phyloP scores from a whole-genome alignment of 2,113 vertebrate genomes.

The Amazona vittata region DNA sequence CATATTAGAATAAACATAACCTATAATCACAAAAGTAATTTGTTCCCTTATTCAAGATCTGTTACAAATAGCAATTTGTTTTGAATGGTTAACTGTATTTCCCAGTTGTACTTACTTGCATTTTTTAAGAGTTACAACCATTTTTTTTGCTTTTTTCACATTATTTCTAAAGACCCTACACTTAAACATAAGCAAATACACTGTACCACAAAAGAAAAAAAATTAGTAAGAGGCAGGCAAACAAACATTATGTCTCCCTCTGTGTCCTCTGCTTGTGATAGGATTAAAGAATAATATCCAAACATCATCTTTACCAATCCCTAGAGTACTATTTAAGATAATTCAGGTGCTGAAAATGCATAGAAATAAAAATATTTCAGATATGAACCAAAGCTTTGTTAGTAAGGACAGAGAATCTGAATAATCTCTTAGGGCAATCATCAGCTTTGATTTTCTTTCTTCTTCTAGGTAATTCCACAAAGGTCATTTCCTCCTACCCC shows the following conservation, averaged over 20 bases:
- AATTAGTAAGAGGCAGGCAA: neutral
- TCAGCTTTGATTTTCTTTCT: conserved; percentile 19
- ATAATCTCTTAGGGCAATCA: neutral
- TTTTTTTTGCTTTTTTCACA: neutral
- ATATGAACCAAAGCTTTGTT: neutral
- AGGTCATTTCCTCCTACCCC: neutral
- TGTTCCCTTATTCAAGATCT: neutral
- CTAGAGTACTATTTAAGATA: neutral
- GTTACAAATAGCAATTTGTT: neutral
- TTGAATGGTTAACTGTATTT: neutral
- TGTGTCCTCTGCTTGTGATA: neutral
- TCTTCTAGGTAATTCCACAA: conserved; percentile 3
- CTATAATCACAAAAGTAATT: neutral
- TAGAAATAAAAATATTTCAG: neutral
- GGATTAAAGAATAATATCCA: neutral
- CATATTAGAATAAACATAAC: neutral
- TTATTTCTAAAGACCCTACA: neutral
- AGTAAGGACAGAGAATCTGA: neutral
- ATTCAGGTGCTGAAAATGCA: neutral
- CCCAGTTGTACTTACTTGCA: neutral
- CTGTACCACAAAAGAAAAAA: neutral
- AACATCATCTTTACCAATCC: neutral
- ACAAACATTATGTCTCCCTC: neutral
- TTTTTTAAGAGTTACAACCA: neutral
- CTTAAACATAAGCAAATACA: neutral